Base-by-base conservation (phyloP, 2,797 vertebrate genomes). In the Loris lydekkerianus region DNA sequence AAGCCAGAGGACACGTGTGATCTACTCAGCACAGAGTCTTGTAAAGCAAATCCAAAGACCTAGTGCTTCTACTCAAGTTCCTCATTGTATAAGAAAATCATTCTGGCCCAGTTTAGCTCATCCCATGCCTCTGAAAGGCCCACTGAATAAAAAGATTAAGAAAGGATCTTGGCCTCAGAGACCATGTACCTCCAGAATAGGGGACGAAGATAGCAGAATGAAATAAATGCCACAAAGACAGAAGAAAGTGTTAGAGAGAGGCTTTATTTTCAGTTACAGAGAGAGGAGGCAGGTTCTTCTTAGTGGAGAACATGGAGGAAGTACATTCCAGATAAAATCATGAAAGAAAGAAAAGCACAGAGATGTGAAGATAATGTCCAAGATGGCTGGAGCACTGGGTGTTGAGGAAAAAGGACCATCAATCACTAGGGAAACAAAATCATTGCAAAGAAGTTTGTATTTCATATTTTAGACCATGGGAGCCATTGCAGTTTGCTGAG, bases 191-290 rank as follows among this genome's bases (percentile, higher is more conserved):
- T 43, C 43, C 5, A 83, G 37, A 83, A 49, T 60, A 61, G 17
- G 7, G 46, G 10, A 25, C 70, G 0, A 84, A 29, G 56, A 69
- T 17, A 76, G 37, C 21, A 87, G 58, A 86, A 67, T 73, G 11
- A 73, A 82, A 75, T 40, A 60, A 75, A 63, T 86, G 6, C 49
- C 40, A 69, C 73, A 75, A 93, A 56, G 61, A 43, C 18, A 76
- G 34, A 76, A 88, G 34, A 60, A 91, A 49, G 49, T 29, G 5
- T 86, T 65, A 69, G 3, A 1, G 23, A 27, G 5, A 84, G 20
- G 25, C 21, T 86, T 90, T 72, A 76, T 83, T 97, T 94, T 83
- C 86, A 85, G 60, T 70, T 86, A 13, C 31, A 94, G 83, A 89
- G 65, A 86, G 49, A 93, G 37, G 31, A 53, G 27, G 13, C 80